Percentiles rank a stretch among this genome's conserved stretches.
These are phyloP conservation scores for Mesorhabditis belari DNA, from an alignment of 2,888 invertebrate genomes.

Conservation along the genomic window DNA sequence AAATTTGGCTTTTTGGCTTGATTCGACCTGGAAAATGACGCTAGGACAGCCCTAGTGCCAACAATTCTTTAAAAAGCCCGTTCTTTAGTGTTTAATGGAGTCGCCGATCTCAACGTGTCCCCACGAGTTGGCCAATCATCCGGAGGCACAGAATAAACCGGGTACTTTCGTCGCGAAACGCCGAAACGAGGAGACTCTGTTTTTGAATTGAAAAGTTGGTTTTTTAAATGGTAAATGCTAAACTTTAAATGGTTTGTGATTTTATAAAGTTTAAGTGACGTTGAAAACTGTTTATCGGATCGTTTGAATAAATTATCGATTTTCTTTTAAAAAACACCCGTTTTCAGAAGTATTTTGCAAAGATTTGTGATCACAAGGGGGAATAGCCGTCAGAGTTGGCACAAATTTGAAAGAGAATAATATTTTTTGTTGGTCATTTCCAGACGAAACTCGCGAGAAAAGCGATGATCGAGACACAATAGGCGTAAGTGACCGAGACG, in stretches of 20 bases:
- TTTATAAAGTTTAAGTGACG: not conserved
- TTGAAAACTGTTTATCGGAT: not conserved
- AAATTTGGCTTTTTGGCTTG: too few relatives aligned
- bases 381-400: too few relatives aligned
- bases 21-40: not conserved
- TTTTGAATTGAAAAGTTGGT: slow-evolving; percentile 10
- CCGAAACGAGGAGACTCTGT: slow-evolving; percentile 41
- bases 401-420: too few relatives aligned
- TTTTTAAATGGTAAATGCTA: not conserved
- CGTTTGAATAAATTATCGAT: not conserved
- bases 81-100: slow-evolving; percentile 25
- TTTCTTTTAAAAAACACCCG: too few relatives aligned
- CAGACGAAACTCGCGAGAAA: not conserved
- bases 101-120: slow-evolving; percentile 49
- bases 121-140: slow-evolving; percentile 86
- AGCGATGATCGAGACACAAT: not conserved
- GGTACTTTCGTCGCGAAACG: slow-evolving; percentile 78
- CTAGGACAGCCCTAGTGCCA: not conserved
- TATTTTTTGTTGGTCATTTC: too few relatives aligned
- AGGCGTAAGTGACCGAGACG: too few relatives aligned
- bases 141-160: slow-evolving; percentile 95
- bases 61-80: not conserved
- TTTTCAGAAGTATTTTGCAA: too few relatives aligned
- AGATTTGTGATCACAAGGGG: too few relatives aligned
- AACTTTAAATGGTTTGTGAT: not conserved